Evolutionary conservation across 2,797 vertebrate species (phyloP).

Genomic region (Enteromius thamalakanensis): DNA sequence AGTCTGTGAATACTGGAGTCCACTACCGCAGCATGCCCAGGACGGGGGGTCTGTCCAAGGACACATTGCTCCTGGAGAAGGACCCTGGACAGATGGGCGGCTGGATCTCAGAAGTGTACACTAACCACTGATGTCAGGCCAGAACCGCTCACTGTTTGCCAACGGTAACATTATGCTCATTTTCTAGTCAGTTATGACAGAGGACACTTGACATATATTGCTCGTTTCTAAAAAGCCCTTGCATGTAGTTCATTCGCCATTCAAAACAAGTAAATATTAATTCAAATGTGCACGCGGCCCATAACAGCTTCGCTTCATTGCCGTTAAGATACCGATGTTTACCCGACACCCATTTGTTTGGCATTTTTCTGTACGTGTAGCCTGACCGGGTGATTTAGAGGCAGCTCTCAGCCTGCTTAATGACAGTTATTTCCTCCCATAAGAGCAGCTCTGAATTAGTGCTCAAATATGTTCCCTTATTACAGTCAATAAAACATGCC

Average conservation of each 20-base stretch:
- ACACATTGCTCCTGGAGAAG: slow-evolving; percentile 60
- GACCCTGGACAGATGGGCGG: slow-evolving; percentile 51
- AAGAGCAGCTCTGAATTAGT: slow-evolving; percentile 59
- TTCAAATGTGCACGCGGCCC: slow-evolving; percentile 42
- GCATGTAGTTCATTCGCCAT: slow-evolving; percentile 37
- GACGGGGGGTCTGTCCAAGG: slow-evolving; percentile 65
- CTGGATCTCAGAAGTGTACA: slow-evolving; percentile 46
- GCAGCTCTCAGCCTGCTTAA: slow-evolving; percentile 51
- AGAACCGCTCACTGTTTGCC: slow-evolving; percentile 41
- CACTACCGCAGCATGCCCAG: slow-evolving; percentile 51
- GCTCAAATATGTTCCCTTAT: slow-evolving; percentile 61
- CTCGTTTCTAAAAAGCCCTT: slow-evolving; percentile 25
- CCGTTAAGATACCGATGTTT: slow-evolving; percentile 36
- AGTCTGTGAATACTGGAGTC: slow-evolving; percentile 43
- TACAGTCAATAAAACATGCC: slow-evolving; percentile 62
- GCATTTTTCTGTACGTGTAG: slow-evolving; percentile 36
- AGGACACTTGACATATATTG: slow-evolving; percentile 48
- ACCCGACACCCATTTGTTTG: slow-evolving; percentile 36
- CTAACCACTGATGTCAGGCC: slow-evolving; percentile 55
- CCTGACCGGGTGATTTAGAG: slow-evolving; percentile 62
- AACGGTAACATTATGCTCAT: slow-evolving; percentile 30
- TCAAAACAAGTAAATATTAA: slow-evolving; percentile 26
- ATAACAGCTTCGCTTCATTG: slow-evolving; percentile 64
- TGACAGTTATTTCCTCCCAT: slow-evolving; percentile 55
- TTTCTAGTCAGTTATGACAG: slow-evolving; percentile 26